phyloP scores from a whole-genome alignment of 1,140 invertebrate species.

The Drosophila repletoides region DNA sequence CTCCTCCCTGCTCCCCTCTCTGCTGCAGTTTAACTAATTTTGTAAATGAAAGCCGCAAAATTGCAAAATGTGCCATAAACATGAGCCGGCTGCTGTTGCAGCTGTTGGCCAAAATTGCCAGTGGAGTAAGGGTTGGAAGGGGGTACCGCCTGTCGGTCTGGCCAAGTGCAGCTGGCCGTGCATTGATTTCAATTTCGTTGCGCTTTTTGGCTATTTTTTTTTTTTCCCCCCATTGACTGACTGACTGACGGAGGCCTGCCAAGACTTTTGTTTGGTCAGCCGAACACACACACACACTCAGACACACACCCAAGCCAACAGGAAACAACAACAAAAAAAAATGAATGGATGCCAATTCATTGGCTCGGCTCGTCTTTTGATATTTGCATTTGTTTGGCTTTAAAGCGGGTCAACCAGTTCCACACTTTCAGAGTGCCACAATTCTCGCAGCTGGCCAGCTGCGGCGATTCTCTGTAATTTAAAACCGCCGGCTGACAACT shows the following conservation, averaged over 20 bases:
- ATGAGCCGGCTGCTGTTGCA: slow-evolving; percentile 40
- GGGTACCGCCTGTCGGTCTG: background rate
- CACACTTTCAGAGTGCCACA: too few relatives aligned
- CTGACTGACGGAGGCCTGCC: slow-evolving; percentile 42
- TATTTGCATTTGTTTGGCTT: slow-evolving; percentile 70
- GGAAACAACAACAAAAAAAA: slow-evolving; percentile 38
- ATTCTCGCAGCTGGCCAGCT: slow-evolving; percentile 35
- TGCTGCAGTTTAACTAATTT: slow-evolving; percentile 53
- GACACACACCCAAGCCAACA: slow-evolving; percentile 22
- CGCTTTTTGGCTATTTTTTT: slow-evolving; percentile 65
- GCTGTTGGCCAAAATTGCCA: slow-evolving; percentile 12
- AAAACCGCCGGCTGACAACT: too few relatives aligned
- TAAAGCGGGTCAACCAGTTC: slow-evolving; percentile 64
- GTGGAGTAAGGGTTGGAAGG: background rate
- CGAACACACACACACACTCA: slow-evolving; percentile 37
- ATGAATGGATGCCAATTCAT: slow-evolving; percentile 35
- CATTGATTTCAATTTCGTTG: slow-evolving; percentile 67
- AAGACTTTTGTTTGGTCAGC: slow-evolving; percentile 71
- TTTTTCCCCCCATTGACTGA: slow-evolving; percentile 50
- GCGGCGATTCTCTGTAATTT: slow-evolving; percentile 45
- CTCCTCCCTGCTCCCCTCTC: background rate
- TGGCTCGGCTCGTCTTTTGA: slow-evolving; percentile 33
- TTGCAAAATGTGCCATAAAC: slow-evolving; percentile 65
- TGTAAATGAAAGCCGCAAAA: slow-evolving; percentile 70
- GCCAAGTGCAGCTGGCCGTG: slow-evolving; percentile 65